phyloP scores from a whole-genome alignment of 2,113 vertebrate species.

The Solenodon paradoxus region DNA sequence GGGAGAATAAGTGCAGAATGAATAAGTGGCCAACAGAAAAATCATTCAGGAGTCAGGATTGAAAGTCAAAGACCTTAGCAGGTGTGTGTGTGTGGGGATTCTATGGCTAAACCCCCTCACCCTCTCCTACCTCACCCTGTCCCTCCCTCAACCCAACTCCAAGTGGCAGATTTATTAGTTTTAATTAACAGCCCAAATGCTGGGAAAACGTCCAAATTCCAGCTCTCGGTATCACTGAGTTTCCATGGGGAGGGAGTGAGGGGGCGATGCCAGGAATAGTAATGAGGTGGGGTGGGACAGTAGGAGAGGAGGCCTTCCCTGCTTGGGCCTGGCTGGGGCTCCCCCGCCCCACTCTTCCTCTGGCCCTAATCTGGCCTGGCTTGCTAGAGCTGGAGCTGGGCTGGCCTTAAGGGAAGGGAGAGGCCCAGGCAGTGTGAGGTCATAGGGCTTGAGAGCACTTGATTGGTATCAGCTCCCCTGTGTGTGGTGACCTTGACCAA shows the following conservation, averaged over 20 bases:
- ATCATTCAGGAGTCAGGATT: constrained; percentile 59
- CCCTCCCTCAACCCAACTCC: constrained; percentile 71
- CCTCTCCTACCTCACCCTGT: not conserved
- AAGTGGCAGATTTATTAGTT: constrained; percentile 85
- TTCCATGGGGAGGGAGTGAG: constrained; percentile 77
- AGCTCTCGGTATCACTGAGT: constrained; percentile 78
- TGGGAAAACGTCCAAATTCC: constrained; percentile 85
- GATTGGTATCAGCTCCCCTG: not conserved
- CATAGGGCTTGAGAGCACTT: not conserved
- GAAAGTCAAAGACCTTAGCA: not conserved
- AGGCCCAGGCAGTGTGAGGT: not conserved
- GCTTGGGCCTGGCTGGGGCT: not conserved
- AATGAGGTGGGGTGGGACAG: constrained; percentile 58
- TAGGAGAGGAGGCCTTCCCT: not conserved
- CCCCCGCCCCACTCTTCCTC: not conserved
- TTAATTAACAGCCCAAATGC: constrained; percentile 83
- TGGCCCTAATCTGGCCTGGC: not conserved
- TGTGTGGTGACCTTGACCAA: constrained; percentile 47
- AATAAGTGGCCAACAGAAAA: constrained; percentile 65
- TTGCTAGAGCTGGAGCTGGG: not conserved
- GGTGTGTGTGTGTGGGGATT: constrained; percentile 52
- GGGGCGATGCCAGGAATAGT: constrained; percentile 78
- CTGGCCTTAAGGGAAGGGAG: not conserved
- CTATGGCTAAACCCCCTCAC: constrained; percentile 60
- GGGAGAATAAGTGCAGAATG: constrained; percentile 46